Base-by-base conservation (phyloP, 2,113 vertebrate genomes). In the Myiagra hebetior region DNA sequence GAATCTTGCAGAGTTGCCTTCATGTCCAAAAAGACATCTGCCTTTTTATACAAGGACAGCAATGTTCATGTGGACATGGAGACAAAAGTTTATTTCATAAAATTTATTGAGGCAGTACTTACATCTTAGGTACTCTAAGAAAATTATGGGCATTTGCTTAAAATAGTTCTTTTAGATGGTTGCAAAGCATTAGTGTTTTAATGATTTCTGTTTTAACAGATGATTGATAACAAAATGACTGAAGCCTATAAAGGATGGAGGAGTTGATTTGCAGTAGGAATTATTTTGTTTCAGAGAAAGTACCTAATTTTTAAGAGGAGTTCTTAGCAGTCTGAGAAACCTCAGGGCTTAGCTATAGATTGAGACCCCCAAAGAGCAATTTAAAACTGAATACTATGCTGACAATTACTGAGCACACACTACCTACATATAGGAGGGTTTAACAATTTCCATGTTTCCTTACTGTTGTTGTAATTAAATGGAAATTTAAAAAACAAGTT, bases 341-440 rank as follows among this genome's bases (percentile, higher is more conserved):
- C 12, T 73, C 35, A 55, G 67, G 69, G 6, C 16, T 62, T 69
- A 39, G 24, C 44, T 83, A 16, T 35, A 20, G 24, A 13, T 1
- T 69, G 63, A 59, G 53, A 27, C 11, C 5, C 7, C 22, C 35
- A 23, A 65, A 75, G 53, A 73, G 8, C 59, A 73, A 27, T 56
- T 75, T 67, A 69, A 70, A 87, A 39, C 19, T 16, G 20, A 89
- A 56, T 20, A 60, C 70, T 39, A 7, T 7, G 6, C 24, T 24
- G n/a, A 60, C 5, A 7, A 3, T 56, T 76, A 46, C 31, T 22
- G 28, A 55, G 13, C 10, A 15, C 8, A 13, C 5, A 6, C 16
- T 47, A 4, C 42, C 27, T 53, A 3, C 0, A 0, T 56, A 41
- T 53, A n/a, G 26, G 20, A 74, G 28, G 1, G 8, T 56, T 86